These are phyloP conservation scores for Ophion ellenae DNA, from an alignment of 2,888 invertebrate species.

Conservation along the genomic window DNA sequence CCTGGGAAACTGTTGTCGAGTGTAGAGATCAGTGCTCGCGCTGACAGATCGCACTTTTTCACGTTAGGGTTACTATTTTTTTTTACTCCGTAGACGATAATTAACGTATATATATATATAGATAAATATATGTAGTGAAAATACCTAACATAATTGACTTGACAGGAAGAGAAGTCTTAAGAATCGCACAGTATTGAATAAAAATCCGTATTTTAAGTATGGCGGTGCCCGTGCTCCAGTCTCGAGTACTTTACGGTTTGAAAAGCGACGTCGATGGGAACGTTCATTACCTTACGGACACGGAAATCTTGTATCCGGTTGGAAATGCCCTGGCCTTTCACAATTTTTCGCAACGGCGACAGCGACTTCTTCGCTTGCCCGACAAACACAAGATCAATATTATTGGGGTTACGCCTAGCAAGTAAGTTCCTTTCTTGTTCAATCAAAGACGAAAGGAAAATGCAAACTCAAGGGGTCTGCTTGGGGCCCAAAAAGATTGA, in stretches of 20 bases:
- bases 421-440: conserved; percentile 84
- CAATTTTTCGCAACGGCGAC: conserved; percentile 89
- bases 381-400: conserved; percentile 88
- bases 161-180: not conserved
- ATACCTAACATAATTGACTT: not conserved
- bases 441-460: not conserved
- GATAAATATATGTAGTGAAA: not conserved
- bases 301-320: conserved; percentile 92
- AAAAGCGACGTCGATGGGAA: conserved; percentile 88
- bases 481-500: not conserved
- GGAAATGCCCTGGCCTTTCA: conserved; percentile 91
- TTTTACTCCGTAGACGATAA: not conserved
- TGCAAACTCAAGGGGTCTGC: not conserved
- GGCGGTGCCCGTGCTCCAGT: conserved; percentile 85
- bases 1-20: conserved; percentile 52
- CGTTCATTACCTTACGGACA: conserved; percentile 89
- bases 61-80: not conserved
- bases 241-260: conserved; percentile 87
- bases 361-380: conserved; percentile 89
- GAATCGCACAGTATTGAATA: not conserved
- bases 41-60: conserved; percentile 8
- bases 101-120: not conserved
- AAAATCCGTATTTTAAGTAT: not conserved
- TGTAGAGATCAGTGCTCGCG: not conserved
- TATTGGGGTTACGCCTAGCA: conserved; percentile 88